Evolutionary conservation across 2,113 vertebrate genomes (phyloP), one percentile per base, ranked within the genome.

Genomic region (Triplophysa siluroides): DNA sequence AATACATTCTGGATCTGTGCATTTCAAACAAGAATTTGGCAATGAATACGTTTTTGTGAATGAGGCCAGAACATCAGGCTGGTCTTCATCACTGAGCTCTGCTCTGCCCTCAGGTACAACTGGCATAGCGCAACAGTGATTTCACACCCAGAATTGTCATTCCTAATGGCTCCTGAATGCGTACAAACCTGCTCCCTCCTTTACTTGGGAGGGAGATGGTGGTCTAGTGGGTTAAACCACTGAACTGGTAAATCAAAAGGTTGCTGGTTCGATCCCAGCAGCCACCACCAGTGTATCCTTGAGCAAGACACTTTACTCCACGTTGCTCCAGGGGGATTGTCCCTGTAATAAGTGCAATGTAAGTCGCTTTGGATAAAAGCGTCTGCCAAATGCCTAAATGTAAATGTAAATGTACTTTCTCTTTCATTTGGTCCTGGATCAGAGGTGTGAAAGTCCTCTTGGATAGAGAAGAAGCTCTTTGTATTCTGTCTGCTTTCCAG

Each of bases 11-110:
- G 29, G 8, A 43, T 43, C 41, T 52, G 54, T 70, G 66, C 13
- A 9, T 14, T 14, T 38, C 50, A 70, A 63, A 29, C 58, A 47
- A 26, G 4, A 52, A 84, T 38, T 38, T 83, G 88, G 89, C 86
- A 89, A 88, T 88, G 82, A 87, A 81, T 69, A 38, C 86, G 87
- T 88, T 86, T 90, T 86, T 87, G 87, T 83, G 82, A 85, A 87
- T 83, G 78, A 64, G 81, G 86, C 87, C 90, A 90, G 84, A 88
- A 90, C 89, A 88, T 91, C 88, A 90, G 89, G 76, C 69, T 84
- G 83, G 45, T 87, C 86, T 88, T 72, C 61, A 33, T 50, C 29
- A 80, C 38, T 14, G 16, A 23, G 54, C 87, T 83, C 79, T 83
- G 83, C 86, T 83, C 78, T 87, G 84, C 89, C 90, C 88, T 79